A percentile compares a stretch with the other conserved stretches of the same genome.
Evolutionary conservation across 2,888 invertebrate species (phyloP).

Genomic region (Oegoconia quadripuncta): DNA sequence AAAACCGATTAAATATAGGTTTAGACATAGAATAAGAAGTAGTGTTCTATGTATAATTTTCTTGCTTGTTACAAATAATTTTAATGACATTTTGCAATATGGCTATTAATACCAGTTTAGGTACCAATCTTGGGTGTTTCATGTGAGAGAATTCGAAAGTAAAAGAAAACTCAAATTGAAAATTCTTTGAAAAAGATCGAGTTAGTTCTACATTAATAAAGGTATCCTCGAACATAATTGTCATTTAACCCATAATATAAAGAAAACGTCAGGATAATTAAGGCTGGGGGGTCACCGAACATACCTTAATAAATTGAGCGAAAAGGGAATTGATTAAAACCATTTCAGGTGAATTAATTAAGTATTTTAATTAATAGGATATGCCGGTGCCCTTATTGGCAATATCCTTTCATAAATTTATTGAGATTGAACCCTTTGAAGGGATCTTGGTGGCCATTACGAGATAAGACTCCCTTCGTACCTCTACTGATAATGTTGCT

Average conservation of each 20-base stretch:
- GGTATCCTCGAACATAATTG: not conserved
- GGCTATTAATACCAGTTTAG: too few species aligned
- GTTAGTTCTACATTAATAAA: too few species aligned
- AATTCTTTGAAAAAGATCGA: too few species aligned
- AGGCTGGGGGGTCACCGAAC: conserved; percentile 44
- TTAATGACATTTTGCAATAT: too few species aligned
- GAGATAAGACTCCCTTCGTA: conserved; percentile 52
- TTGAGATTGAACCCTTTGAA: conserved; percentile 73
- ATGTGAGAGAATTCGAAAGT: too few species aligned
- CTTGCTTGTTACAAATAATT: too few species aligned
- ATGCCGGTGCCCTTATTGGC: conserved; percentile 75
- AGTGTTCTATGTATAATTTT: too few species aligned
- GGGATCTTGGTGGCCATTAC: conserved; percentile 49
- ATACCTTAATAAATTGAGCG: conserved; percentile 72
- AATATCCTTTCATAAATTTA: conserved; percentile 79
- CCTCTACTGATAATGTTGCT: conserved; percentile 40
- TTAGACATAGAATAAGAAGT: too few species aligned
- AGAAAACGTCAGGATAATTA: conserved; percentile 32
- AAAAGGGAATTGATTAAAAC: conserved; percentile 75
- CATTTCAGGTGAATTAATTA: conserved; percentile 79
- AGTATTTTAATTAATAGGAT: conserved; percentile 79
- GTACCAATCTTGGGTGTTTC: too few species aligned
- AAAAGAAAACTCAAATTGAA: too few species aligned
- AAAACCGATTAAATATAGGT: conserved; percentile 5
- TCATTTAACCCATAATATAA: conserved; percentile 2